Evolutionary conservation across 2,888 invertebrate species (phyloP).

Genomic region (Eupithecia pulchellata): DNA sequence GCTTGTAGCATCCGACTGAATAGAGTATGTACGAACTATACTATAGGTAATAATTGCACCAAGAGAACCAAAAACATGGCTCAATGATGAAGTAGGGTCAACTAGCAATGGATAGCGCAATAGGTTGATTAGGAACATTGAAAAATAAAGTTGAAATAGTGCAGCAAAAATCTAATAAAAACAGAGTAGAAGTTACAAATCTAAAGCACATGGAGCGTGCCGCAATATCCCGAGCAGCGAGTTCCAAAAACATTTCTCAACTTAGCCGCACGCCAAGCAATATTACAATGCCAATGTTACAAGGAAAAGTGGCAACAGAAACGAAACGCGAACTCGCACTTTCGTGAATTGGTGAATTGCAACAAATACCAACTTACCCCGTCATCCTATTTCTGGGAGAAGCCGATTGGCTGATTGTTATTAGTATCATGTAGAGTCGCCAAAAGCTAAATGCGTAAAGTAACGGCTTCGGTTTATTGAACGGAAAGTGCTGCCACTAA

Average conservation of each 20-base stretch:
- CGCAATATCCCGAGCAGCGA: conserved; percentile 19
- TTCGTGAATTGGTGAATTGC: conserved; percentile 30
- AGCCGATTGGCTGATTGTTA: conserved; percentile 75
- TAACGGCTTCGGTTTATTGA: conserved; percentile 83
- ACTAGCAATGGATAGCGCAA: neutral
- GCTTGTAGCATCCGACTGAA: neutral
- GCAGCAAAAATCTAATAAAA: conserved; percentile 12
- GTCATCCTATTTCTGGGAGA: conserved; percentile 56
- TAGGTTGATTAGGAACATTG: neutral
- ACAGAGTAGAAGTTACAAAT: conserved; percentile 8
- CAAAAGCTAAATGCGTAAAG: conserved; percentile 79
- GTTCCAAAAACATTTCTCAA: conserved; percentile 29
- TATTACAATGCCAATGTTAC: conserved; percentile 26
- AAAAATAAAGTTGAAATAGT: neutral
- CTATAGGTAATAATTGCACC: neutral
- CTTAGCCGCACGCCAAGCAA: conserved; percentile 21
- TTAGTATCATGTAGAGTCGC: conserved; percentile 78
- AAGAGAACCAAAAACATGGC: neutral
- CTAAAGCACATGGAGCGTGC: conserved; percentile 13
- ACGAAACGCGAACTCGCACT: conserved; percentile 26
- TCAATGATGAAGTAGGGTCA: neutral
- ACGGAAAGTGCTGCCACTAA: conserved; percentile 77
- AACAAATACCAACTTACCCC: conserved; percentile 39
- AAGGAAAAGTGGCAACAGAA: conserved; percentile 27
- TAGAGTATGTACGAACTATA: neutral